A percentile compares a stretch with the other conserved stretches of the same genome.
Evolutionary conservation across 2,113 vertebrate species (phyloP).

Genomic region (Excalfactoria chinensis): DNA sequence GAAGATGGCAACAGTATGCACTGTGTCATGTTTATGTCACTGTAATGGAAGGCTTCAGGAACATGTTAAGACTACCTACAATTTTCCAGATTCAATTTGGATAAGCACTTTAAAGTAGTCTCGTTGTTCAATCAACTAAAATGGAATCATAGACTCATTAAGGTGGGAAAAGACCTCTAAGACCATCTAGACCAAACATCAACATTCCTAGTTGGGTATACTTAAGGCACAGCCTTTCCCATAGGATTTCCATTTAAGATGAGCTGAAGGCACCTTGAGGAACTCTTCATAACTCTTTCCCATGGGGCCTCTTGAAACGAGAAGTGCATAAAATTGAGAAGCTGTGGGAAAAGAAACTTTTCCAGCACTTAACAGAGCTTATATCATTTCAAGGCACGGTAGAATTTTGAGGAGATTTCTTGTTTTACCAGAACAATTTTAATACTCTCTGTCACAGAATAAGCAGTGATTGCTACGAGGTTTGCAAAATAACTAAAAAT

Average conservation of each 20-base stretch:
- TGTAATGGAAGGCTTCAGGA: background rate
- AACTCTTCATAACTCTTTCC: background rate
- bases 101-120: background rate
- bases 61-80: conserved; percentile 3
- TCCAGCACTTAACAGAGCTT: background rate
- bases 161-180: too few species aligned
- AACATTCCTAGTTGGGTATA: background rate
- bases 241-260: background rate
- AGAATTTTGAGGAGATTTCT: background rate
- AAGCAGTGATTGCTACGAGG: background rate
- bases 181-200: too few species aligned
- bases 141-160: background rate
- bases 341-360: background rate
- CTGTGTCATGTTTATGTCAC: background rate
- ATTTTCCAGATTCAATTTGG: background rate
- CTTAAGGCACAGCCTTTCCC: background rate
- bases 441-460: background rate
- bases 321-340: background rate
- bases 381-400: background rate
- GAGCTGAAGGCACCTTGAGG: background rate
- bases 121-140: background rate
- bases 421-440: background rate
- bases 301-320: background rate
- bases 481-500: background rate
- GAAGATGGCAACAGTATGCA: background rate